Evolutionary conservation across 2,888 invertebrate genomes (phyloP).

Genomic region (Lamproptera curius): DNA sequence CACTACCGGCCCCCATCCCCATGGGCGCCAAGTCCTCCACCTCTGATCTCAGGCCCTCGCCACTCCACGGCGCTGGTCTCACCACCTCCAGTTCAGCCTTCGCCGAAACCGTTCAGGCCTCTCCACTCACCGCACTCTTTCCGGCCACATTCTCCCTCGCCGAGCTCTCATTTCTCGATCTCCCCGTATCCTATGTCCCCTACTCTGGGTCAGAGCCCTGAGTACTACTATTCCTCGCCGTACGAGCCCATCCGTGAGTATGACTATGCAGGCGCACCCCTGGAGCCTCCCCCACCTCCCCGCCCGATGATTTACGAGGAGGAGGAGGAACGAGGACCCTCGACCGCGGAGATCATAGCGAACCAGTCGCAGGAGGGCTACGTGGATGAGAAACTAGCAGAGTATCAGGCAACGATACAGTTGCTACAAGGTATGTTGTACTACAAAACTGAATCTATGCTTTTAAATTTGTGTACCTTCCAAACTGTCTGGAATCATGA

Average conservation of each 20-base stretch:
- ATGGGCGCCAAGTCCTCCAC: constrained; percentile 87
- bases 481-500: no score
- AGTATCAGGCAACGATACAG: constrained; percentile 95
- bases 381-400: constrained; percentile 94
- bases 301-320: constrained; percentile 81
- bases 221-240: constrained; percentile 78
- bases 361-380: constrained; percentile 97
- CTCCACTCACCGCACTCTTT: constrained; percentile 63
- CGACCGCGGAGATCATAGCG: constrained; percentile 94
- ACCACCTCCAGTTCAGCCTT: constrained; percentile 77
- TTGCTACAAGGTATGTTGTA: constrained; percentile 90
- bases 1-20: constrained; percentile 87
- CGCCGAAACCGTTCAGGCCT: constrained; percentile 69
- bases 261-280: constrained; percentile 85
- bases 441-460: no score
- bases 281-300: constrained; percentile 88
- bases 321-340: constrained; percentile 88
- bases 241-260: constrained; percentile 80
- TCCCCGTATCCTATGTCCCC: constrained; percentile 77
- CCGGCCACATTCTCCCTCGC: constrained; percentile 67
- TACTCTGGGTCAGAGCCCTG: constrained; percentile 78
- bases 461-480: no score
- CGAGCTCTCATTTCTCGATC: constrained; percentile 71
- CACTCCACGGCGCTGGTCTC: constrained; percentile 76
- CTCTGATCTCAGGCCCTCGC: constrained; percentile 81